Evolutionary conservation across 2,888 invertebrate species (phyloP).

Genomic region (Xylota segnis): DNA sequence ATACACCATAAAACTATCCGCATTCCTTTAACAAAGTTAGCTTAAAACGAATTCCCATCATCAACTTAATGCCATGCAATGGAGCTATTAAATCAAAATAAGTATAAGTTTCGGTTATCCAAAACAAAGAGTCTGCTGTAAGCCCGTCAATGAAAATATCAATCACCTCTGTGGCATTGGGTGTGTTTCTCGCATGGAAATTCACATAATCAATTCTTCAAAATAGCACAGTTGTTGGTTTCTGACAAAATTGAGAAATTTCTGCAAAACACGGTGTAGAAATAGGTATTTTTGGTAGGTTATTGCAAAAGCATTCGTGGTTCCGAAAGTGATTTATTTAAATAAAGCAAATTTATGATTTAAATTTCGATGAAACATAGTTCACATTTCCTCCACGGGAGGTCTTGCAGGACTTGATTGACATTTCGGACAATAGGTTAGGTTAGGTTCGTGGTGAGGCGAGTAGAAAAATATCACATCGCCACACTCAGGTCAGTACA

Average conservation of each 20-base stretch:
- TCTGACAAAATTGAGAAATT: constrained; percentile 5
- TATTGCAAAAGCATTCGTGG: not conserved
- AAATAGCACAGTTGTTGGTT: not conserved
- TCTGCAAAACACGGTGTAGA: not conserved
- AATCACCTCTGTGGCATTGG: constrained; percentile 28
- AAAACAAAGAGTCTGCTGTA: constrained; percentile 13
- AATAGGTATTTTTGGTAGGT: not conserved
- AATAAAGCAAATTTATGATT: too few species aligned
- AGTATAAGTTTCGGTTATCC: constrained; percentile 2
- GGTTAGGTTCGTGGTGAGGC: too few species aligned
- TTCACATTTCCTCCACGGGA: too few species aligned
- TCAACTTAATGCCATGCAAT: constrained; percentile 24
- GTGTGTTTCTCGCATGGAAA: not conserved
- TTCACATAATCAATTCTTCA: constrained; percentile 18
- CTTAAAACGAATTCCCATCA: constrained; percentile 30
- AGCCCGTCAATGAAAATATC: constrained; percentile 7
- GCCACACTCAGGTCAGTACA: too few species aligned
- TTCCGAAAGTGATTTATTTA: not conserved
- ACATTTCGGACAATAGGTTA: too few species aligned
- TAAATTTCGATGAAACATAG: too few species aligned
- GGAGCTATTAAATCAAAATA: constrained; percentile 12
- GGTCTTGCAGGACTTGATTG: too few species aligned
- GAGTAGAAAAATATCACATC: too few species aligned
- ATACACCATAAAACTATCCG: not conserved
- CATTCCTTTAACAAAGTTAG: constrained; percentile 6